These are phyloP conservation scores for Tiliacea aurago DNA, from an alignment of 2,888 invertebrate species.

Conservation along the genomic window DNA sequence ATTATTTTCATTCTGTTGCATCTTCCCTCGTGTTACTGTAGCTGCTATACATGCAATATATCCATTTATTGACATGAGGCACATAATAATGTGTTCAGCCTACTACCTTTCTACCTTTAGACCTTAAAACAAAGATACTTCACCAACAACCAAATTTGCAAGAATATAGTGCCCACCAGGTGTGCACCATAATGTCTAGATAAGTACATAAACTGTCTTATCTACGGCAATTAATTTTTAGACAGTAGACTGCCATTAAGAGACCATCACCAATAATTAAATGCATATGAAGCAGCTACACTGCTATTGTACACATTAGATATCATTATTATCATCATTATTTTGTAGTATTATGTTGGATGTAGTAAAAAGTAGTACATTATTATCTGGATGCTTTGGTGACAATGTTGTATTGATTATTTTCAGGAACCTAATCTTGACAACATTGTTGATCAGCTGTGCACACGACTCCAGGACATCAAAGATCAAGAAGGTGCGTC, in stretches of 20 bases:
- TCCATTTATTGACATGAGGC: neutral
- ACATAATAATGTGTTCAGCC: neutral
- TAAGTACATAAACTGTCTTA: neutral
- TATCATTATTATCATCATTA: slow-evolving; percentile 9
- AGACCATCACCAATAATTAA: neutral
- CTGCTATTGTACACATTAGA: slow-evolving; percentile 12
- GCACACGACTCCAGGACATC: slow-evolving; percentile 94
- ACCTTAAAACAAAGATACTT: slow-evolving; percentile 8
- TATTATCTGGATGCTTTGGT: slow-evolving; percentile 11
- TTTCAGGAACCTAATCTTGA: slow-evolving; percentile 95
- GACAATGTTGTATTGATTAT: slow-evolving; percentile 50
- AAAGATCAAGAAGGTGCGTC: slow-evolving; percentile 85
- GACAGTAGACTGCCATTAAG: neutral
- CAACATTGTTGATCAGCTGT: slow-evolving; percentile 95
- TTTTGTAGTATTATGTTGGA: slow-evolving; percentile 13
- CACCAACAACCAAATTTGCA: neutral
- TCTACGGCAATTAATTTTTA: neutral
- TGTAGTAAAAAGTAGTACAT: slow-evolving; percentile 8
- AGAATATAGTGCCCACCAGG: too few relatives aligned
- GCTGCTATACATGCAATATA: slow-evolving; percentile 36
- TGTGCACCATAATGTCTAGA: neutral
- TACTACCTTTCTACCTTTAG: neutral
- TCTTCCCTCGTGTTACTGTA: slow-evolving; percentile 17
- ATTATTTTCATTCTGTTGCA: slow-evolving; percentile 8
- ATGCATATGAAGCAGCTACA: slow-evolving; percentile 30